These are phyloP conservation scores for Oncorhynchus tshawytscha DNA, from an alignment of 2,113 vertebrate genomes.

Conservation along the genomic window DNA sequence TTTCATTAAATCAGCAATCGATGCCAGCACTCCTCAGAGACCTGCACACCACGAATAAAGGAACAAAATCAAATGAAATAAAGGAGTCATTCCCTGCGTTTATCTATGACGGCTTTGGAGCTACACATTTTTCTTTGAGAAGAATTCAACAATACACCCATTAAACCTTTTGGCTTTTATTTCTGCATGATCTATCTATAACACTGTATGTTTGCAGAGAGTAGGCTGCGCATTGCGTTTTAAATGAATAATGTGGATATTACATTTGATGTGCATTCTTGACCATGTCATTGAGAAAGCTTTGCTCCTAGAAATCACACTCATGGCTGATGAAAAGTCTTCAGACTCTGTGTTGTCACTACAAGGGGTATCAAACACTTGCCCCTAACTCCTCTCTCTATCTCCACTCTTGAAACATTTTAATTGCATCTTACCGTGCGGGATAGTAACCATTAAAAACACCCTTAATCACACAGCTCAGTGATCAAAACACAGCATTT, in stretches of 20 bases:
- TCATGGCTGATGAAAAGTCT: slow-evolving; percentile 24
- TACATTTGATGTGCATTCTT: too few species aligned
- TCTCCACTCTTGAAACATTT: not conserved
- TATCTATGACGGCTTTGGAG: slow-evolving; percentile 42
- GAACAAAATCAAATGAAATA: slow-evolving; percentile 67
- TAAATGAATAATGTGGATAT: too few species aligned
- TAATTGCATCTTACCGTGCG: not conserved
- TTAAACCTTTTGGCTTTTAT: not conserved
- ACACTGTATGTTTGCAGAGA: not conserved
- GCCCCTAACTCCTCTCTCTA: not conserved
- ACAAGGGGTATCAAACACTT: not conserved
- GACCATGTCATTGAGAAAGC: not conserved
- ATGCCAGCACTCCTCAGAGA: slow-evolving; percentile 67
- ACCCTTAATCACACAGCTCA: slow-evolving; percentile 43
- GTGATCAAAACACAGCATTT: slow-evolving; percentile 58
- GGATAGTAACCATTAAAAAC: slow-evolving; percentile 33
- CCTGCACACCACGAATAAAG: slow-evolving; percentile 50
- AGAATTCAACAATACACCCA: slow-evolving; percentile 20
- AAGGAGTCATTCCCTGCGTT: slow-evolving; percentile 56
- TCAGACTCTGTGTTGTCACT: slow-evolving; percentile 35
- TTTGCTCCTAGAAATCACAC: not conserved
- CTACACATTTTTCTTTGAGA: slow-evolving; percentile 19
- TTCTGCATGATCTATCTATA: not conserved
- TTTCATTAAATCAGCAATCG: slow-evolving; percentile 77
- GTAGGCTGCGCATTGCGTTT: not conserved